phyloP scores from a whole-genome alignment of 2,113 vertebrate species.

The Clinocottus analis region DNA sequence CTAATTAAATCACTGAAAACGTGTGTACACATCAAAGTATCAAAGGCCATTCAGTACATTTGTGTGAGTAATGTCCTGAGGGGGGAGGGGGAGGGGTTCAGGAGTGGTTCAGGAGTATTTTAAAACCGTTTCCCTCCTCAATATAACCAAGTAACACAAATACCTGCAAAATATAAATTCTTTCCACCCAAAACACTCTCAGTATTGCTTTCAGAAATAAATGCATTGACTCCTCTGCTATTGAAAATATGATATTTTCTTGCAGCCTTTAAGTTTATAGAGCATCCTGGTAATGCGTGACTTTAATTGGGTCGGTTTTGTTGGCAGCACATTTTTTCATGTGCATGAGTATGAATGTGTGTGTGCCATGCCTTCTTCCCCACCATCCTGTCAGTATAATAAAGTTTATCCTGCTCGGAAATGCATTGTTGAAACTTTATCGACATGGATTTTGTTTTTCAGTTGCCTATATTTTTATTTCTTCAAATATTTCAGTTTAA shows the following conservation, averaged over 20 bases:
- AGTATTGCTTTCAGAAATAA: constrained; percentile 4
- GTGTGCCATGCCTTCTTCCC: constrained; percentile 17
- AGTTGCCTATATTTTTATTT: constrained; percentile 94
- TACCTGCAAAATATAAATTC: constrained; percentile 1
- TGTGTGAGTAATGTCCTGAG: constrained; percentile 28
- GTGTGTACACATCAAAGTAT: constrained; percentile 13
- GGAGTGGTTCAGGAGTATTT: constrained; percentile 1
- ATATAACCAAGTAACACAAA: neutral
- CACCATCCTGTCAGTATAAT: constrained; percentile 20
- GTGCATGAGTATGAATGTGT: constrained; percentile 14
- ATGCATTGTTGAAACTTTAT: constrained; percentile 84
- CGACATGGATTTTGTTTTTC: constrained; percentile 88
- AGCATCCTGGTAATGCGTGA: neutral
- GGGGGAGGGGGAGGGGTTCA: constrained; percentile 25
- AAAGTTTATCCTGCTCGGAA: constrained; percentile 71
- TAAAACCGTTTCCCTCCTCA: neutral
- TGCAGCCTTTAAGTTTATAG: neutral
- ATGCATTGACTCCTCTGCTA: neutral
- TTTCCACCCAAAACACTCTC: constrained; percentile 4
- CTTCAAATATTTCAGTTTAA: constrained; percentile 95
- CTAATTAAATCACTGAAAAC: constrained; percentile 28
- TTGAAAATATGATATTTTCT: constrained; percentile 1
- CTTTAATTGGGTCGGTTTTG: neutral
- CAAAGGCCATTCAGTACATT: neutral
- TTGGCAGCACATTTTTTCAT: constrained; percentile 2